Percentiles rank a stretch among this genome's conserved stretches.
These are phyloP conservation scores for Hystrix cristata DNA, from an alignment of 2,113 vertebrate species.

Conservation along the genomic window DNA sequence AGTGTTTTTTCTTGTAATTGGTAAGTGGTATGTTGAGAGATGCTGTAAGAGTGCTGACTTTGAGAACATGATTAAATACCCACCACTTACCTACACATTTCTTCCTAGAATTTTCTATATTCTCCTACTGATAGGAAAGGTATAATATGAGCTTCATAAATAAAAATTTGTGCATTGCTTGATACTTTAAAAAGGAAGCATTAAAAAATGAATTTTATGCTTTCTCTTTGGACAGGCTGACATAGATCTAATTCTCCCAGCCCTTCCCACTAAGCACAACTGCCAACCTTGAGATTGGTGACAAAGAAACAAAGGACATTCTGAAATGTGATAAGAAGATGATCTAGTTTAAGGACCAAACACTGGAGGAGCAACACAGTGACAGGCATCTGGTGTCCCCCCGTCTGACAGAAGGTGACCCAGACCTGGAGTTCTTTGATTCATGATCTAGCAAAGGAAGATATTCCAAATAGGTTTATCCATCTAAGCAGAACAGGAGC, in stretches of 20 bases:
- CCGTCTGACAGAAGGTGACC: neutral
- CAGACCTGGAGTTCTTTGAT: neutral
- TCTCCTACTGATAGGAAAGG: neutral
- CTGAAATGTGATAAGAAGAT: neutral
- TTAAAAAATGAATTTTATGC: neutral
- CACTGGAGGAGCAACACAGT: neutral
- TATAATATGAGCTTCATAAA: neutral
- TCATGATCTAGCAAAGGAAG: neutral
- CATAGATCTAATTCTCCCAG: neutral
- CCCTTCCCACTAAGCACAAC: neutral
- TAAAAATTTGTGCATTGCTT: neutral
- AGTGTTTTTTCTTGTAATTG: neutral
- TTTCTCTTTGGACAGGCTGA: neutral
- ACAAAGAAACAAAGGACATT: neutral
- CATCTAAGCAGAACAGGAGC: neutral
- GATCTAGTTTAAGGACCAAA: neutral
- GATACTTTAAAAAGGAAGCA: neutral
- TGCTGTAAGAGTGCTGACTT: neutral
- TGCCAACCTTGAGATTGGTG: neutral
- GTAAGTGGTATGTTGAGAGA: neutral
- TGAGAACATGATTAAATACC: neutral
- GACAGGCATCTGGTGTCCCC: no score
- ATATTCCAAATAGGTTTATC: neutral
- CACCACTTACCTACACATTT: neutral
- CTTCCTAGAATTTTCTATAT: neutral